These are phyloP conservation scores for Scaptomyza caliginosa DNA, from an alignment of 2,888 invertebrate genomes.

Conservation along the genomic window DNA sequence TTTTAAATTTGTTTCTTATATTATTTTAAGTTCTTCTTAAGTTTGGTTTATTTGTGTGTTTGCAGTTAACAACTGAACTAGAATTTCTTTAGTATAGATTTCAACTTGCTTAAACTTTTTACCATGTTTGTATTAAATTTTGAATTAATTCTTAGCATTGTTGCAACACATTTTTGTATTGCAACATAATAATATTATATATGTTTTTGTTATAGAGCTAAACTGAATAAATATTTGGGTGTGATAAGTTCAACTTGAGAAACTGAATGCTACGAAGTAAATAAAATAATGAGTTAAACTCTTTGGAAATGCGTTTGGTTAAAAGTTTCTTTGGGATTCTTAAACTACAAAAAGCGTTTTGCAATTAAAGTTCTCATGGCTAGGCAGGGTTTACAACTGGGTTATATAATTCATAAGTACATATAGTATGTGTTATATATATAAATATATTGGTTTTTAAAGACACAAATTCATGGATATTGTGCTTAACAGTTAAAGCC, in stretches of 20 bases:
- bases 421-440: conserved; percentile 14
- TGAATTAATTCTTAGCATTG: conserved; percentile 29
- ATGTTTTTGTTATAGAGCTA: conserved; percentile 37
- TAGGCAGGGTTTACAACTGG: conserved; percentile 47
- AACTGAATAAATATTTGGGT: conserved; percentile 50
- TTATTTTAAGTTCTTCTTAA: neutral
- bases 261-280: conserved; percentile 55
- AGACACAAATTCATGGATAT: conserved; percentile 27
- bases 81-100: conserved; percentile 52
- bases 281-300: conserved; percentile 30
- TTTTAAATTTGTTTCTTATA: conserved; percentile 7
- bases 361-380: conserved; percentile 45
- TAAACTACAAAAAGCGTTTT: conserved; percentile 49
- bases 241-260: conserved; percentile 49
- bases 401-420: conserved; percentile 20
- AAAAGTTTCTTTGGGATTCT: conserved; percentile 39
- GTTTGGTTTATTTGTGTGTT: conserved; percentile 14
- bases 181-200: conserved; percentile 24
- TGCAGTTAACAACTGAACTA: conserved; percentile 57
- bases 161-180: conserved; percentile 36
- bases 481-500: conserved; percentile 58
- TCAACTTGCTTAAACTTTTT: conserved; percentile 42
- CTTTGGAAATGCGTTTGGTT: conserved; percentile 70
- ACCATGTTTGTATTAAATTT: conserved; percentile 8
- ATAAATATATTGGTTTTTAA: conserved; percentile 14